Conservation (phyloP, 2,888 invertebrate species). For the Arenicola marina region DNA sequence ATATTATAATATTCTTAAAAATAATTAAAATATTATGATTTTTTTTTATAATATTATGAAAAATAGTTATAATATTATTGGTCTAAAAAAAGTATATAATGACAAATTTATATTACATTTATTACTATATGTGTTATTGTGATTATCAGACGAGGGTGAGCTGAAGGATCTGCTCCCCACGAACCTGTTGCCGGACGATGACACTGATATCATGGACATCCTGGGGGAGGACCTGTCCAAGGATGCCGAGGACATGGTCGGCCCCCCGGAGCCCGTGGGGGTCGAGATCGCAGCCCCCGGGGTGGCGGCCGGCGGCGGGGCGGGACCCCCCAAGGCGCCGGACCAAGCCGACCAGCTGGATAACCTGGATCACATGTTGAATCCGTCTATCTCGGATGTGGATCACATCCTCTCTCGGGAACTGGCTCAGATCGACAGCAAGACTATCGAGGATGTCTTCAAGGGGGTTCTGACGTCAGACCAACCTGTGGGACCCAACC, state of each 20-base stretch:
- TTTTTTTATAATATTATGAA: too few species aligned
- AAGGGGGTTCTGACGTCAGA: slow-evolving; percentile 71
- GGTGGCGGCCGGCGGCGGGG: too few species aligned
- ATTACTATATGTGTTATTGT: neutral
- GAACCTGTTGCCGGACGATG: slow-evolving; percentile 68
- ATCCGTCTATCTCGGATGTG: neutral
- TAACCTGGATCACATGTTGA: neutral
- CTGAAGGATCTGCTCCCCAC: slow-evolving; percentile 71
- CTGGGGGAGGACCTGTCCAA: neutral
- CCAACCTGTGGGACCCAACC: slow-evolving; percentile 4
- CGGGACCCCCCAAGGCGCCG: too few species aligned
- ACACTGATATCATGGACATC: slow-evolving; percentile 37
- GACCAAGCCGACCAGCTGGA: neutral
- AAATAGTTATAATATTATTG: too few species aligned
- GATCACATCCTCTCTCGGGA: slow-evolving; percentile 33
- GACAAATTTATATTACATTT: too few species aligned
- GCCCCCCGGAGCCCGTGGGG: neutral
- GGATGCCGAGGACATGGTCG: neutral
- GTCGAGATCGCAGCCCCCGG: neutral
- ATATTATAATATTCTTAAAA: too few species aligned
- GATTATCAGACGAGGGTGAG: slow-evolving; percentile 61
- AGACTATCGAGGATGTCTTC: slow-evolving; percentile 89
- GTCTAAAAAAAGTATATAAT: too few species aligned
- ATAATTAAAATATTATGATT: too few species aligned
- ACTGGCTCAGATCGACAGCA: slow-evolving; percentile 84